A percentile compares a stretch with the other conserved stretches of the same genome.
Evolutionary conservation across 1,140 invertebrate genomes (phyloP).

Genomic region (Euura saliciscinereae): DNA sequence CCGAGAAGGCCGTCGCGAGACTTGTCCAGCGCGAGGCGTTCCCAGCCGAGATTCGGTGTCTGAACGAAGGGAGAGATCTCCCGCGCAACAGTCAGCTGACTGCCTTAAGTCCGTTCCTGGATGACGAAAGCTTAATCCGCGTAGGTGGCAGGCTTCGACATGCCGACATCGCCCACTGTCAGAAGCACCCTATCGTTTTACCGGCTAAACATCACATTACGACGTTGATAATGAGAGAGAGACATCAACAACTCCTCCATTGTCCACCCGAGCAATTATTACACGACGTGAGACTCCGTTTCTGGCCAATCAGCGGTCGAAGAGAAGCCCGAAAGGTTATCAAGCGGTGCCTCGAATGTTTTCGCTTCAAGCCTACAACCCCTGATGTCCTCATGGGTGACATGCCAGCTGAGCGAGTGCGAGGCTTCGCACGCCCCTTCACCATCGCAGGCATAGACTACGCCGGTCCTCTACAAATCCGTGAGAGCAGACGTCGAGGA

Average conservation of each 20-base stretch:
- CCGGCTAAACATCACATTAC: slow-evolving; percentile 22
- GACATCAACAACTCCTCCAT: slow-evolving; percentile 41
- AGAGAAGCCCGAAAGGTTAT: slow-evolving; percentile 21
- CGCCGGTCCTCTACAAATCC: slow-evolving; percentile 45
- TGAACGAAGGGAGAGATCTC: background rate
- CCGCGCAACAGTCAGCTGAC: too few species aligned
- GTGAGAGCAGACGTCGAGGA: slow-evolving; percentile 24
- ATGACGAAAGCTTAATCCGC: slow-evolving; percentile 21
- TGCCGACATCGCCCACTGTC: slow-evolving; percentile 11
- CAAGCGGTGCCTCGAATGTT: slow-evolving; percentile 36
- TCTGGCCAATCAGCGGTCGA: slow-evolving; percentile 33
- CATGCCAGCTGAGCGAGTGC: slow-evolving; percentile 32
- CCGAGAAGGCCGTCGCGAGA: background rate
- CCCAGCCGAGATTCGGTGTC: background rate
- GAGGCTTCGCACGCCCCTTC: slow-evolving; percentile 40
- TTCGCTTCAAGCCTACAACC: slow-evolving; percentile 24
- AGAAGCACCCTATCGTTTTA: slow-evolving; percentile 28
- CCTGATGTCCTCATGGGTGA: slow-evolving; percentile 38
- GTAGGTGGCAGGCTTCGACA: slow-evolving; percentile 28
- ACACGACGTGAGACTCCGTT: slow-evolving; percentile 22
- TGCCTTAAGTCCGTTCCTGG: slow-evolving; percentile 19
- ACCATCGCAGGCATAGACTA: slow-evolving; percentile 47
- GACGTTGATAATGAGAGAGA: slow-evolving; percentile 34
- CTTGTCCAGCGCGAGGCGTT: background rate
- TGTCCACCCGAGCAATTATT: slow-evolving; percentile 37